Evolutionary conservation across 2,888 invertebrate genomes (phyloP), one percentile per base, ranked within the genome.

Genomic region (Chorisops tibialis): DNA sequence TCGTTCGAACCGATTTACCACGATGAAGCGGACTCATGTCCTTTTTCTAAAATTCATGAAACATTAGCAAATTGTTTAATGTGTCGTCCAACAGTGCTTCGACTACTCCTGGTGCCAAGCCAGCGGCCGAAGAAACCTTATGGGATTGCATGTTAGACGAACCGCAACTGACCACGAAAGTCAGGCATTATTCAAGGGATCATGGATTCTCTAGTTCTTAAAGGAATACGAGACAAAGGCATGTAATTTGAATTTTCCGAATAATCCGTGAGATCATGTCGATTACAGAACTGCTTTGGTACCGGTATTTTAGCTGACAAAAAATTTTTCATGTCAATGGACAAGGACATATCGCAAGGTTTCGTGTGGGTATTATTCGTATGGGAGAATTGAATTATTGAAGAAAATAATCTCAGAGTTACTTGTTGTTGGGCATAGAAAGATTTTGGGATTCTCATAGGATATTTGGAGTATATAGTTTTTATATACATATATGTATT

Each of bases 241-340:
- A 12, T 24, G 24, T 24, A 48, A 48, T 48, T 48, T 48, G 48
- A 21, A 48, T 48, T 48, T 48, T 24, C 48, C 4, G 11, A 14
- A 48, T 48, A 48, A 48, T 18, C 48, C n/a, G n/a, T 7, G n/a
- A 24, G 48, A 48, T 48, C 48, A 48, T 48, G 24, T 18, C 24
- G n/a, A 48, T 48, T 48, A 48, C 22, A n/a, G 24, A 24, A 9
- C 24, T 12, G 19, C 12, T 24, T 48, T 24, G 22, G 4, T 24
- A 12, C 18, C 7, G 6, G 22, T 48, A n/a, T 22, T 48, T 12
- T n/a, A 24, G 21, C 12, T 22, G 24, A 48, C 48, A 16, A 22
- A 24, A 11, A 30, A 50, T 50, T 30, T 35, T 3, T 30, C 49
- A 50, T 16, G 16, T 50, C 35, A 24, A 1, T 50, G 16, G 22